Base-by-base conservation (phyloP, 2,113 vertebrate species). In the Phainopepla nitens region DNA sequence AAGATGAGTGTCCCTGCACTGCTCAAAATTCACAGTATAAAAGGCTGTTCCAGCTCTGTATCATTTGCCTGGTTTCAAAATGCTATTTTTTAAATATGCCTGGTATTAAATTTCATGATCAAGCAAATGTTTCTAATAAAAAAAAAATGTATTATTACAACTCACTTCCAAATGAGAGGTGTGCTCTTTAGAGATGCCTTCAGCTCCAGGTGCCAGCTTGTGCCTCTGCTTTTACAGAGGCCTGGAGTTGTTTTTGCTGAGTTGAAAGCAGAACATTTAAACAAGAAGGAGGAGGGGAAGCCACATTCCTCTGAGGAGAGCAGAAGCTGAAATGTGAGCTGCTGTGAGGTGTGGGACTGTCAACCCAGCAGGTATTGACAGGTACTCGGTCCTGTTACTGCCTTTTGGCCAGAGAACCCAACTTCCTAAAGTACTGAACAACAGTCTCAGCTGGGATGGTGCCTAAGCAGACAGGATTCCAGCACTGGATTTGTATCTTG, bases 331-430 rank as follows among this genome's bases (percentile, higher is more conserved):
- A 65, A 44, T 15, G 57, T 35, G 84, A 90, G 84, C 50, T 66
- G 50, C 58, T 53, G 61, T 14, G 69, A 88, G 89, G 24, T 83
- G 58, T 49, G 36, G 41, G 47, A 6, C 69, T 73, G 72, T 20
- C 50, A 9, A 42, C 54, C 64, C 71, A 2, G 4, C 82, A 94
- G 90, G 87, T 87, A 84, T 36, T 72, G 70, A 47, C 91, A 95
- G 94, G 85, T 64, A 15, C 31, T 50, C 1, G 3, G 16, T 62
- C 13, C 72, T 51, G 57, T 49, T 35, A 15, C n/a, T 69, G 57
- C 42, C 7, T 78, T 87, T 69, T 13, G 50, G 25, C 23, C 53
- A 36, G 57, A 60, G 45, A 76, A 23, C 51, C 21, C 11, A 9
- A 20, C 29, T 75, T 62, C 25, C 23, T 58, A 33, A 86, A 66